These are phyloP conservation scores for Opisthograptis luteolata DNA, from an alignment of 2,888 invertebrate species.

Conservation along the genomic window DNA sequence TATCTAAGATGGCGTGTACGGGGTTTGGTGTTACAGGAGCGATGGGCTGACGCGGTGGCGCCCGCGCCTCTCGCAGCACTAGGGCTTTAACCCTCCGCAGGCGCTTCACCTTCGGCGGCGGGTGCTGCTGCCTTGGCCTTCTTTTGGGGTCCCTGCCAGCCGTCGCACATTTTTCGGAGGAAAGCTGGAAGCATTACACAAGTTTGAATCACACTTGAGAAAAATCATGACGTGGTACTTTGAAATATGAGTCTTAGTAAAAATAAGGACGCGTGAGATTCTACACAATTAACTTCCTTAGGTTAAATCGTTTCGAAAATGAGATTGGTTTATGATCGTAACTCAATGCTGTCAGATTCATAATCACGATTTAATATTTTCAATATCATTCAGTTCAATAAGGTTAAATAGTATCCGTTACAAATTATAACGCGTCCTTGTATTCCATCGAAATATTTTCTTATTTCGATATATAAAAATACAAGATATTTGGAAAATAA, in stretches of 20 bases:
- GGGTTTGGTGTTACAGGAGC: slow-evolving; percentile 50
- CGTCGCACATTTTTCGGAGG: slow-evolving; percentile 93
- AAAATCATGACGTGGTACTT: background rate
- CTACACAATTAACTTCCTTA: no score
- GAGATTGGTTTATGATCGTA: no score
- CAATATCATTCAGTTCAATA: no score
- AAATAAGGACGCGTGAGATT: background rate
- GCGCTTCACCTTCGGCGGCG: slow-evolving; percentile 52
- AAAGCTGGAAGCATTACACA: slow-evolving; percentile 86
- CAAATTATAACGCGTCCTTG: background rate
- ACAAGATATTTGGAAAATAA: no score
- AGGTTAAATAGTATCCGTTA: no score
- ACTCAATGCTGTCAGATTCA: no score
- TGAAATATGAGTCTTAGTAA: background rate
- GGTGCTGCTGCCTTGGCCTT: slow-evolving; percentile 35
- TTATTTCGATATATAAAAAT: no score
- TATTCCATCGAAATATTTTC: no score
- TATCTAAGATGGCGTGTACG: slow-evolving; percentile 71
- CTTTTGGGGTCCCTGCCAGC: slow-evolving; percentile 62
- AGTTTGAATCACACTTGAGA: background rate
- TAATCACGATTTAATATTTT: no score
- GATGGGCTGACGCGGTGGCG: slow-evolving; percentile 41
- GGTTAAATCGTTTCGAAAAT: no score
- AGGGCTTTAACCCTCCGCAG: slow-evolving; percentile 63
- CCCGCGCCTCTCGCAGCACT: slow-evolving; percentile 36